Evolutionary conservation across 2,888 invertebrate species (phyloP).

Genomic region (Odiellus spinosus): DNA sequence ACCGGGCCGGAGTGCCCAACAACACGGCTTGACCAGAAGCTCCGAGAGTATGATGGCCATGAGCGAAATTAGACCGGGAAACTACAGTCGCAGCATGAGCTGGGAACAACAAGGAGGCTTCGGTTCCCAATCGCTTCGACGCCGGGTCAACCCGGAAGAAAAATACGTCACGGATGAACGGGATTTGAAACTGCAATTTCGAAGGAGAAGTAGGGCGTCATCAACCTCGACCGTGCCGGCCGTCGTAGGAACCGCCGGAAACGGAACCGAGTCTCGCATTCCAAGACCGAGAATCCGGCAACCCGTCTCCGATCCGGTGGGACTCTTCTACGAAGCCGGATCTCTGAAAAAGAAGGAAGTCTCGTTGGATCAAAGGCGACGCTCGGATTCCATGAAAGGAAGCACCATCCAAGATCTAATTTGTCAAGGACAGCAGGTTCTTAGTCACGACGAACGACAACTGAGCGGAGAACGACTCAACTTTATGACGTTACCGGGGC

Average conservation of each 20-base stretch:
- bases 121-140: background rate
- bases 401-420: background rate
- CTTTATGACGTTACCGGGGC: background rate
- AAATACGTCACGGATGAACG: background rate
- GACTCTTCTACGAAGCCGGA: background rate
- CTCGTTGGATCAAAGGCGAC: background rate
- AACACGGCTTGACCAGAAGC: too few relatives aligned
- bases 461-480: background rate
- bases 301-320: constrained; percentile 4
- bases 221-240: too few relatives aligned
- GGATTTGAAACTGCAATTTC: background rate
- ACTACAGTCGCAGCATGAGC: constrained; percentile 1
- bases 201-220: background rate
- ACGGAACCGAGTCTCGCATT: constrained; percentile 9
- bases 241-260: background rate
- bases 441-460: too few relatives aligned
- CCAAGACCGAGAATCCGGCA: constrained; percentile 9
- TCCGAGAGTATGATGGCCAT: too few relatives aligned
- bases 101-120: background rate
- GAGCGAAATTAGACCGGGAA: too few relatives aligned
- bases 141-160: background rate
- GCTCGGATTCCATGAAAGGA: background rate
- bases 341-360: background rate
- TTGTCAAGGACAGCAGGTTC: background rate
- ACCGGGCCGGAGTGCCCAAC: too few relatives aligned